Conservation (phyloP, 2,113 vertebrate genomes). For the Nibea coibor region DNA sequence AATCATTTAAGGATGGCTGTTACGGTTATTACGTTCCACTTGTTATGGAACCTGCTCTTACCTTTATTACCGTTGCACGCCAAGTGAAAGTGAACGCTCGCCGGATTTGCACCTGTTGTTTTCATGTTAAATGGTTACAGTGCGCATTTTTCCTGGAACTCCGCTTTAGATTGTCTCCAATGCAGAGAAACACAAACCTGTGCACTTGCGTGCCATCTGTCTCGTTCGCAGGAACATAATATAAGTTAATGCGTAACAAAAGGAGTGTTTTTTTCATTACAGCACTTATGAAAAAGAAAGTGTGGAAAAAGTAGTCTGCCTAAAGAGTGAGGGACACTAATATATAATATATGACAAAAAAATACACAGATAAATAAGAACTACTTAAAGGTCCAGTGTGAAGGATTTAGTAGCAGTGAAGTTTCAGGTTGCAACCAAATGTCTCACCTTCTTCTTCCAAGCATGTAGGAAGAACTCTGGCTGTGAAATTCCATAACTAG, state of each 20-base stretch:
- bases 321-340: too few species aligned
- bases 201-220: constrained; percentile 24
- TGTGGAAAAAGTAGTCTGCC: not conserved
- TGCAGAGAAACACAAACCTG: constrained; percentile 23
- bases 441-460: too few species aligned
- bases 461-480: too few species aligned
- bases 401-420: too few species aligned
- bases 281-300: not conserved
- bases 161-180: not conserved
- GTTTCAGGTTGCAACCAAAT: too few species aligned
- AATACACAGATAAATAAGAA: not conserved
- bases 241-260: not conserved
- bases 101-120: constrained; percentile 65
- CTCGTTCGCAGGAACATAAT: constrained; percentile 13
- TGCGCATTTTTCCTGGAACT: constrained; percentile 41
- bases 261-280: not conserved
- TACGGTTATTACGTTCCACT: constrained; percentile 78
- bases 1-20: constrained; percentile 81
- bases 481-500: too few species aligned
- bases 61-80: constrained; percentile 63
- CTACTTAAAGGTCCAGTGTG: not conserved
- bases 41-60: constrained; percentile 80
- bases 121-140: constrained; percentile 22
- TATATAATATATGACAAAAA: too few species aligned
- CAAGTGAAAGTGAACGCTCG: constrained; percentile 41